These are phyloP conservation scores for Synaphobranchus kaupii DNA, from an alignment of 2,797 vertebrate genomes.

Conservation along the genomic window DNA sequence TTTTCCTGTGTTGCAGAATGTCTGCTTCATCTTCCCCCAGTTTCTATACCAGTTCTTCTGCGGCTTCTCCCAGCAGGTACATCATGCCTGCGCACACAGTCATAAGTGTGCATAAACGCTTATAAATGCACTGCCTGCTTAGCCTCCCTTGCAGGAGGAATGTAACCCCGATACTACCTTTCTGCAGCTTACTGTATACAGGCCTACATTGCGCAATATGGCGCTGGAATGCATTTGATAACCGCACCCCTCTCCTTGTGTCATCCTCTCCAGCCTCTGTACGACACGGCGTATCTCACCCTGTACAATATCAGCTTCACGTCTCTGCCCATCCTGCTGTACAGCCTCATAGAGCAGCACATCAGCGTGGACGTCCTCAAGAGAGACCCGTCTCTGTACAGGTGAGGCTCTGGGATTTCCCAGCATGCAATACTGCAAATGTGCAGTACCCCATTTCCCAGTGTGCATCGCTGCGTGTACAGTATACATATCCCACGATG, in stretches of 20 bases:
- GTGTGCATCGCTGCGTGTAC: background rate
- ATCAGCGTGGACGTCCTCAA: conserved; percentile 87
- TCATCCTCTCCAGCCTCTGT: conserved; percentile 81
- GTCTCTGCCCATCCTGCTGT: conserved; percentile 93
- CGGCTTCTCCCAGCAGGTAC: conserved; percentile 97
- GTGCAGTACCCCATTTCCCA: background rate
- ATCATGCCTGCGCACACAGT: conserved; percentile 23
- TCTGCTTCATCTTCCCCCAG: conserved; percentile 98
- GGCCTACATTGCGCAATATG: background rate
- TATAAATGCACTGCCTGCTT: no score
- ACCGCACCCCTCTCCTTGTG: background rate
- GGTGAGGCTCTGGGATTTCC: conserved; percentile 62
- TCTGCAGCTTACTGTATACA: background rate
- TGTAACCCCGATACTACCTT: background rate
- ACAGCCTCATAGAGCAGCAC: conserved; percentile 94
- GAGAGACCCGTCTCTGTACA: conserved; percentile 89
- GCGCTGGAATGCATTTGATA: background rate
- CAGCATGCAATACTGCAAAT: background rate
- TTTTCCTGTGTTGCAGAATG: conserved; percentile 79
- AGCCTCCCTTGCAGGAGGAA: background rate
- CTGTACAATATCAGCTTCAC: conserved; percentile 99
- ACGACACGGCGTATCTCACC: conserved; percentile 94
- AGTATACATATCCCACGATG: background rate
- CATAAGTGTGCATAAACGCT: no score
- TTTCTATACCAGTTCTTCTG: conserved; percentile 99